phyloP scores from a whole-genome alignment of 1,140 invertebrate genomes.

The Helicoverpa armigera region DNA sequence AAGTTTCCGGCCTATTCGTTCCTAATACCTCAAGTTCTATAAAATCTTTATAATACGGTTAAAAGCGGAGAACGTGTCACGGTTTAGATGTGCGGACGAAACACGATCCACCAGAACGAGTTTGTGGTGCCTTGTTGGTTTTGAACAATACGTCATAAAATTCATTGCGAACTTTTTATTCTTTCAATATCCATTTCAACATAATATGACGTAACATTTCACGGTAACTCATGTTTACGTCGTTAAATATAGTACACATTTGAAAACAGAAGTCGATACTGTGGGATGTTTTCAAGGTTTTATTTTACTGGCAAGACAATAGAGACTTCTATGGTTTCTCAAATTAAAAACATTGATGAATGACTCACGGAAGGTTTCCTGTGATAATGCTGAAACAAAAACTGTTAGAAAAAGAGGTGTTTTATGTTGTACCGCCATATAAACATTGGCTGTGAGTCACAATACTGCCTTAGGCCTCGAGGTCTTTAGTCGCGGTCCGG shows the following conservation, averaged over 20 bases:
- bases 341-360: conserved; percentile 4
- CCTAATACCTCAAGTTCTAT: conserved; percentile 46
- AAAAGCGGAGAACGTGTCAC: conserved; percentile 40
- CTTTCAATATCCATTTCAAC: conserved; percentile 32
- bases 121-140: conserved; percentile 53
- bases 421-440: conserved; percentile 33
- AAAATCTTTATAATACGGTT: conserved; percentile 41
- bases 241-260: conserved; percentile 15
- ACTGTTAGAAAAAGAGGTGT: conserved; percentile 21
- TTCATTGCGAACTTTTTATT: conserved; percentile 48
- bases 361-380: conserved; percentile 36
- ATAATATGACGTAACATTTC: conserved; percentile 32
- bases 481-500: conserved; percentile 69
- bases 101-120: conserved; percentile 57
- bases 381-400: conserved; percentile 22
- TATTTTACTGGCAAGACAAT: background rate
- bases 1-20: conserved; percentile 44
- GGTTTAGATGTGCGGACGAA: conserved; percentile 55
- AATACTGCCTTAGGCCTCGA: conserved; percentile 50
- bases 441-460: conserved; percentile 47
- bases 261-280: background rate
- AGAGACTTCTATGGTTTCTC: conserved; percentile 12
- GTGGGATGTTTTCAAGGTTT: background rate
- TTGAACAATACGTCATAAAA: conserved; percentile 58
- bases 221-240: conserved; percentile 9